A percentile compares a stretch with the other conserved stretches of the same genome.
phyloP scores from a whole-genome alignment of 2,113 vertebrate species.

The Amblyornis subalaris region DNA sequence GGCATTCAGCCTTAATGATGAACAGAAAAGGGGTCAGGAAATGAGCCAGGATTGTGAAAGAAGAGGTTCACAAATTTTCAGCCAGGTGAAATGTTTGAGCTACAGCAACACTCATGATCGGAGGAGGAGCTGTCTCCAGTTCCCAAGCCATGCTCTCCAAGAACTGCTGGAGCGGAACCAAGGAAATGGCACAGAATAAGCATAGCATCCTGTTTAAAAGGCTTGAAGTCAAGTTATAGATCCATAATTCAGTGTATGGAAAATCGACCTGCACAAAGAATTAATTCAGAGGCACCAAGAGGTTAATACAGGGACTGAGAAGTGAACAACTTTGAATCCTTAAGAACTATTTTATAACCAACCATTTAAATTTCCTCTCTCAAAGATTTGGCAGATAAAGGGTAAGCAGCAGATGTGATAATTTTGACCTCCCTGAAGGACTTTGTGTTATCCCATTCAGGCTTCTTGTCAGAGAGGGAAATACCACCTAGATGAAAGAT shows the following conservation, averaged over 20 bases:
- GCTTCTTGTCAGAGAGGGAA: neutral
- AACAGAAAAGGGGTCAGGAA: neutral
- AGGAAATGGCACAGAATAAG: neutral
- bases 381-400: neutral
- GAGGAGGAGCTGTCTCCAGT: neutral
- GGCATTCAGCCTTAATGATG: neutral
- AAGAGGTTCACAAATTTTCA: constrained; percentile 6
- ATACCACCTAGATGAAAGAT: neutral
- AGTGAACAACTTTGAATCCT: neutral
- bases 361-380: neutral
- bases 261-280: neutral
- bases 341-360: neutral
- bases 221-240: neutral
- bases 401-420: neutral
- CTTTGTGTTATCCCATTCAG: neutral
- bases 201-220: neutral
- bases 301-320: neutral
- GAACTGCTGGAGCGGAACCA: neutral
- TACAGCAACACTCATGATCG: neutral
- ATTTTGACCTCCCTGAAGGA: neutral
- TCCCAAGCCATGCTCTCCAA: neutral
- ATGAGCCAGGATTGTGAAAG: constrained; percentile 31
- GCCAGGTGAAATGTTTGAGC: neutral
- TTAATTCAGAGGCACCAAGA: neutral
- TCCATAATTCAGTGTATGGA: neutral